Percentiles rank a stretch among this genome's conserved stretches.
Evolutionary conservation across 2,888 invertebrate genomes (phyloP).

Genomic region (Pomacea canaliculata): DNA sequence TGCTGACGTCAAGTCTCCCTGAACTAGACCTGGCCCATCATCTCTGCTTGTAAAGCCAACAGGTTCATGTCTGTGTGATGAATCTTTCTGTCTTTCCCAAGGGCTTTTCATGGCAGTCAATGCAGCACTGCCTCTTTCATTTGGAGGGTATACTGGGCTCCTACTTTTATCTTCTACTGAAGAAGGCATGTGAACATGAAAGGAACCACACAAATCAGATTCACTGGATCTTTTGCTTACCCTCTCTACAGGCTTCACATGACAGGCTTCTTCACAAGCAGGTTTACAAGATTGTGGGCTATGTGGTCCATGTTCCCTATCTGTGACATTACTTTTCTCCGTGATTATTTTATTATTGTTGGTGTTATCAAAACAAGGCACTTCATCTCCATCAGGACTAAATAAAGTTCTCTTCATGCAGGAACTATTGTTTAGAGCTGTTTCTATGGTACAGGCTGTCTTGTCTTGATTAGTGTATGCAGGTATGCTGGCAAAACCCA

Average conservation of each 20-base stretch:
- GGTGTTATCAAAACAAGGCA: background rate
- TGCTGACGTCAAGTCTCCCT: slow-evolving; percentile 15
- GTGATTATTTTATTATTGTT: background rate
- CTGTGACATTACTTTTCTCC: background rate
- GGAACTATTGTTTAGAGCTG: background rate
- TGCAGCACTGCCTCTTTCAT: background rate
- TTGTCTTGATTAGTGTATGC: background rate
- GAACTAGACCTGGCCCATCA: background rate
- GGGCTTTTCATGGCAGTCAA: background rate
- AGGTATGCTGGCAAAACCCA: background rate
- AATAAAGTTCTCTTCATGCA: background rate
- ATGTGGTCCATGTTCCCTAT: background rate
- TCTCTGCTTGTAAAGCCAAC: background rate
- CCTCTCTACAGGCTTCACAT: background rate
- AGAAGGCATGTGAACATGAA: background rate
- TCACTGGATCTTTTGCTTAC: background rate
- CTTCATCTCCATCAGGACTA: background rate
- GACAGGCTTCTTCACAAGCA: background rate
- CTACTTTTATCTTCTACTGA: background rate
- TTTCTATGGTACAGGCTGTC: background rate
- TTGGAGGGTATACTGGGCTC: background rate
- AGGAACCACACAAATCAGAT: background rate
- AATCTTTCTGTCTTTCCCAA: background rate
- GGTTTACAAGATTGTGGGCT: background rate
- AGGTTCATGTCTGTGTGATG: background rate